phyloP scores from a whole-genome alignment of 2,888 invertebrate species.

The Rotaria socialis region DNA sequence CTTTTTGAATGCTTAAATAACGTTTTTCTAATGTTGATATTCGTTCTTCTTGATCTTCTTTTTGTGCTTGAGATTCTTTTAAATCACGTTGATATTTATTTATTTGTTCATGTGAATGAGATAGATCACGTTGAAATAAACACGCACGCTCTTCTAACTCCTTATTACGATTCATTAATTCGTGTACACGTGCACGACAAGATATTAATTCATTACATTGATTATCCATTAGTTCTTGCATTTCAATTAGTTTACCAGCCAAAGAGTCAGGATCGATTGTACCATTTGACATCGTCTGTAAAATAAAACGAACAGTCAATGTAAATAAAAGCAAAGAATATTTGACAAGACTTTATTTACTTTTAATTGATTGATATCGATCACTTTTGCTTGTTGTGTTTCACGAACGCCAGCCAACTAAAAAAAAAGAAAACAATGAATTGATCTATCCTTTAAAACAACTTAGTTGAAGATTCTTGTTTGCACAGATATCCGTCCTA shows the following conservation, averaged over 20 bases:
- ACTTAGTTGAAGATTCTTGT: no score
- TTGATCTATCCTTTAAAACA: no score
- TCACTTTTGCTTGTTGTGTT: not conserved
- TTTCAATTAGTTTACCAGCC: conserved; percentile 62
- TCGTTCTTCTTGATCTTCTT: conserved; percentile 74
- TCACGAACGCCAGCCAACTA: conserved; percentile 33
- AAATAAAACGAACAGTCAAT: conserved; percentile 40
- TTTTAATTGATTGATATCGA: conserved; percentile 6
- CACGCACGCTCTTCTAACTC: conserved; percentile 82
- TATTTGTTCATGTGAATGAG: conserved; percentile 73
- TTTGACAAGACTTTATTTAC: not conserved
- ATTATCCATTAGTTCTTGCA: conserved; percentile 62
- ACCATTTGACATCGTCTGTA: conserved; percentile 65
- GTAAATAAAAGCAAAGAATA: not conserved
- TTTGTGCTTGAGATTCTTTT: conserved; percentile 62
- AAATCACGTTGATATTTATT: conserved; percentile 82
- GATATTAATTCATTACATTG: conserved; percentile 83
- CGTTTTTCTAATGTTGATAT: conserved; percentile 94
- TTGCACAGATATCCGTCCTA: no score
- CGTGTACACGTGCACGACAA: conserved; percentile 83
- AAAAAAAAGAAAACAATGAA: no score
- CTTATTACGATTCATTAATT: conserved; percentile 72
- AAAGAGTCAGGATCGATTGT: conserved; percentile 65
- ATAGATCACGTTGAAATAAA: conserved; percentile 83
- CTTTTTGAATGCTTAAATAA: conserved; percentile 92